A percentile compares a stretch with the other conserved stretches of the same genome.
These are phyloP conservation scores for Adelges cooleyi DNA, from an alignment of 1,140 invertebrate species.

Conservation along the genomic window DNA sequence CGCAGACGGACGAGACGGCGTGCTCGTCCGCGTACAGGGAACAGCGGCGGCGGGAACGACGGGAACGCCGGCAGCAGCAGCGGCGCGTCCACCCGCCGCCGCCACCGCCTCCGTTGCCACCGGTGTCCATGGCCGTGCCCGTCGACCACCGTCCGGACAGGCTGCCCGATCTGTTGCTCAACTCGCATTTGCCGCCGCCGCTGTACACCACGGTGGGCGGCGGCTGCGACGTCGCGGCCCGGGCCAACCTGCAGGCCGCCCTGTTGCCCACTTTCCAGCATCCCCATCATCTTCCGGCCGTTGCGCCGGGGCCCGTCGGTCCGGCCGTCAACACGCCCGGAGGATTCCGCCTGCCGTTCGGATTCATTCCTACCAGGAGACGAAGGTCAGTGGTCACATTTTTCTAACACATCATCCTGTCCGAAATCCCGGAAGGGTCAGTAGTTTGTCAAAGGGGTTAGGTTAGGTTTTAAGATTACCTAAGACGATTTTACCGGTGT, in stretches of 20 bases:
- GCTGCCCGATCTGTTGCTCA: conserved; percentile 35
- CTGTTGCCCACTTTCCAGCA: conserved; percentile 18
- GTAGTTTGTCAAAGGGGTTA: too few species aligned
- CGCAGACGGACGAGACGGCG: conserved; percentile 37
- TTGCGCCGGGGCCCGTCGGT: not conserved
- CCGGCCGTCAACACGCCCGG: conserved; percentile 1
- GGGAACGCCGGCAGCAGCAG: conserved; percentile 32
- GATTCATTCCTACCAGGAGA: conserved; percentile 33
- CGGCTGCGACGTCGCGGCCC: conserved; percentile 17
- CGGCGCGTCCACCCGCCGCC: conserved; percentile 27
- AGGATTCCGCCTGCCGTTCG: conserved; percentile 33
- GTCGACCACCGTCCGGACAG: conserved; percentile 40
- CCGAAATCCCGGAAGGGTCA: not conserved
- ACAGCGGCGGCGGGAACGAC: conserved; percentile 34
- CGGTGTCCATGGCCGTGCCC: conserved; percentile 37
- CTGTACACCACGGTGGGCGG: conserved; percentile 14
- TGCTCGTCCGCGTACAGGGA: conserved; percentile 30
- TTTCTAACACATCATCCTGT: not conserved
- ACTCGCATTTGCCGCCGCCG: conserved; percentile 29
- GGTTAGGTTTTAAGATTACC: too few species aligned
- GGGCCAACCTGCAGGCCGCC: conserved; percentile 10
- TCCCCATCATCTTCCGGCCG: conserved; percentile 7
- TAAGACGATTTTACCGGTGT: too few species aligned
- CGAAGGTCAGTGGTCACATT: conserved; percentile 31
- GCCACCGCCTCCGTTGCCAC: conserved; percentile 11